Base-by-base conservation (phyloP, 1,140 invertebrate genomes). In the Heliothis subflexa region DNA sequence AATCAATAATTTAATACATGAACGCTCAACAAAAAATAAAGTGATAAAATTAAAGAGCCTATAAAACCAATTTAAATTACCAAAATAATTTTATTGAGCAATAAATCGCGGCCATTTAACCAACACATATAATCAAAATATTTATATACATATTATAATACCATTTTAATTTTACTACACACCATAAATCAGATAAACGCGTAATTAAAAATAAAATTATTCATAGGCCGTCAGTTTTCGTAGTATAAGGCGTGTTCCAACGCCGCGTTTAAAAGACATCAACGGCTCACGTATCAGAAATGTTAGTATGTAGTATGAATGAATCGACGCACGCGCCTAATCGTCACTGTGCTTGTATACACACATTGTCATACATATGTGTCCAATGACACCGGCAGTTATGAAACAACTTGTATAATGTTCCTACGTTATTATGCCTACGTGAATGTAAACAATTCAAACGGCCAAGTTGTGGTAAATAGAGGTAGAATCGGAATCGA, bases 201-300 rank as follows among this genome's bases (percentile, higher is more conserved):
- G 28, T 68, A 77, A 64, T 75, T 75, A 77, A 77, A 70, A 50
- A 21, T 50, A 52, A 54, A 70, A 70, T 28, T 50, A 57, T 72
- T 55, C 52, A 25, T 72, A 72, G 61, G 74, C 62, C 25, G 33
- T 47, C 13, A 64, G 62, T 77, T 77, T 52, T 40, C 28, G 61
- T 62, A 47, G 33, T 18, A 18, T 64, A 74, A 21, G 49, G 49
- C 57, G 72, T 50, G 18, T 14, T 59, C 45, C 54, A 80, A 55
- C n/a, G 21, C 66, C 75, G 79, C 86, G 77, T 86, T 82, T 80
- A 85, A 89, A 89, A 90, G 88, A 89, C 88, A 83, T 89, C 86
- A 88, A 89, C 88, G 88, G 72, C 72, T 81, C 78, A 76, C 78
- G 72, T 74, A 50, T 70, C 83, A 82, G 78, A 86, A 85, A 81